Evolutionary conservation across 2,888 invertebrate genomes (phyloP).

Genomic region (Sarcophaga caerulescens): DNA sequence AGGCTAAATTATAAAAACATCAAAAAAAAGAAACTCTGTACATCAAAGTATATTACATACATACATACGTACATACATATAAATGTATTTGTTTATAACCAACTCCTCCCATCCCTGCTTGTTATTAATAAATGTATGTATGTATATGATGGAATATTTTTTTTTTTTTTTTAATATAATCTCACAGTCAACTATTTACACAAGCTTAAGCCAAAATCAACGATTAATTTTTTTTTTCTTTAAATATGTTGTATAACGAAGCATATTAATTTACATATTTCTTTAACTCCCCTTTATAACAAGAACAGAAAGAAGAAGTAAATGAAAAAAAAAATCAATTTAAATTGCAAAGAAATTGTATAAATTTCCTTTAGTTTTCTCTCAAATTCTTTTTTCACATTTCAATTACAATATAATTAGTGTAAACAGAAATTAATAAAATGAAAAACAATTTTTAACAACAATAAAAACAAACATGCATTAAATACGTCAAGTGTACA

Average conservation of each 20-base stretch:
- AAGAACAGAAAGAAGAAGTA: too few relatives aligned
- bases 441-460: background rate
- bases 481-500: background rate
- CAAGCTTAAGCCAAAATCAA: constrained; percentile 39
- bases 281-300: too few relatives aligned
- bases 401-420: background rate
- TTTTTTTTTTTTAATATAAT: constrained; percentile 9
- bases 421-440: background rate
- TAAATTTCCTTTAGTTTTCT: background rate
- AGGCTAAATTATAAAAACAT: too few relatives aligned
- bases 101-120: constrained; percentile 22
- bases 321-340: too few relatives aligned
- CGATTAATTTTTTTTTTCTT: constrained; percentile 7
- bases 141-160: background rate
- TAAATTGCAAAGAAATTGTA: background rate
- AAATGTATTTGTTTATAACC: background rate
- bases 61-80: too few relatives aligned
- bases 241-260: too few relatives aligned
- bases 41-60: too few relatives aligned
- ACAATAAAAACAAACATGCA: background rate
- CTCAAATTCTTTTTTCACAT: background rate
- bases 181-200: background rate
- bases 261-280: too few relatives aligned
- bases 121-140: constrained; percentile 34
- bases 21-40: too few relatives aligned